Conservation (phyloP, 2,888 invertebrate species). For the Zygogramma bicolorata region DNA sequence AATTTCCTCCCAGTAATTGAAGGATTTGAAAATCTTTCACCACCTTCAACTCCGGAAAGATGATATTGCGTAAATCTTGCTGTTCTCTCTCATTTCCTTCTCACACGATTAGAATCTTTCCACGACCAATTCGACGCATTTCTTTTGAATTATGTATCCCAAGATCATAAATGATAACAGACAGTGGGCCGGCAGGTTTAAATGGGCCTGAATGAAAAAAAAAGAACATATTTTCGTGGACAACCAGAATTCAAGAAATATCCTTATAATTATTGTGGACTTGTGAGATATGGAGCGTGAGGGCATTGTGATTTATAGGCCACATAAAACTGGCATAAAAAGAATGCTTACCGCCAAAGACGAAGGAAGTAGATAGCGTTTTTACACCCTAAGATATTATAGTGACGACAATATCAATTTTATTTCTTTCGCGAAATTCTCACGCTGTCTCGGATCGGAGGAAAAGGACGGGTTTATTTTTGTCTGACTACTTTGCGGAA, state of each 20-base stretch:
- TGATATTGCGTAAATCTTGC: background rate
- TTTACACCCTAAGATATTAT: constrained; percentile 37
- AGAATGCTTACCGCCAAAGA: constrained; percentile 35
- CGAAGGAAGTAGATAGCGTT: constrained; percentile 32
- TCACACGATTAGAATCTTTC: background rate
- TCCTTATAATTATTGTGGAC: constrained; percentile 15
- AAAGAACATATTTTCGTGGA: constrained; percentile 12
- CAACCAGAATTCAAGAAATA: constrained; percentile 11
- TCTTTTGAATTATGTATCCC: constrained; percentile 18
- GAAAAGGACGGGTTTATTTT: background rate
- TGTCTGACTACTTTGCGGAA: background rate
- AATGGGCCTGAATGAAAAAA: background rate
- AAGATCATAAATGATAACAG: constrained; percentile 4
- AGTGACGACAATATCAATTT: constrained; percentile 36
- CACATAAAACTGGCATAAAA: constrained; percentile 25
- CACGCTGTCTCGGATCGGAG: constrained; percentile 30
- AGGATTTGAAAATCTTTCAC: background rate
- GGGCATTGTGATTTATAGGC: constrained; percentile 30
- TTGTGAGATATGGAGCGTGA: constrained; percentile 13
- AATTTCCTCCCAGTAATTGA: background rate
- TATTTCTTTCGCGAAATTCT: constrained; percentile 33
- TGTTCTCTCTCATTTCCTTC: background rate
- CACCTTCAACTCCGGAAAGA: background rate
- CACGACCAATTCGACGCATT: constrained; percentile 7
- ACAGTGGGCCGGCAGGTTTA: background rate